Conservation (phyloP, 2,113 vertebrate species). For the Solea senegalensis region DNA sequence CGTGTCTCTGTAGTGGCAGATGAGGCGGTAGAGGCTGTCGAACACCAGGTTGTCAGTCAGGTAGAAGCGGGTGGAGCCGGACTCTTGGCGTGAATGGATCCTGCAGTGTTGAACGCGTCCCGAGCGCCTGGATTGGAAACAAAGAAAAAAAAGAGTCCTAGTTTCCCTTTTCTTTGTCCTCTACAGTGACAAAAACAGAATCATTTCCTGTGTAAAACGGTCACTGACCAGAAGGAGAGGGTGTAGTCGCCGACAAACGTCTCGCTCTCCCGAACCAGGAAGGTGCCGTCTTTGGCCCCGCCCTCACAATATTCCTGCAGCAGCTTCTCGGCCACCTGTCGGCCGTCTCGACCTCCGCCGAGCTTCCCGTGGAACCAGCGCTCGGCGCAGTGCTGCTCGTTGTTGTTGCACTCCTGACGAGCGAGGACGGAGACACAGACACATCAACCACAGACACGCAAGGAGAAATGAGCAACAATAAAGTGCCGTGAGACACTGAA, state of each 20-base stretch:
- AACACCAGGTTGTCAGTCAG: slow-evolving; percentile 91
- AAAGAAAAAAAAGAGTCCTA: no score
- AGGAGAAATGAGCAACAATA: no score
- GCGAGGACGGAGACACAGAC: not conserved
- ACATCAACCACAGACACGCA: no score
- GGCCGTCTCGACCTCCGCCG: slow-evolving; percentile 85
- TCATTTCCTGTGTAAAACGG: not conserved
- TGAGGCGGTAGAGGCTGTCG: slow-evolving; percentile 88
- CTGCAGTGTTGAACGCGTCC: slow-evolving; percentile 88
- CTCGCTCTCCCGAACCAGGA: slow-evolving; percentile 89
- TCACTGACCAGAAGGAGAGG: slow-evolving; percentile 87
- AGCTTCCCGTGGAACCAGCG: slow-evolving; percentile 91
- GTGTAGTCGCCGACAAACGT: slow-evolving; percentile 91
- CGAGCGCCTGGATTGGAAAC: slow-evolving; percentile 82
- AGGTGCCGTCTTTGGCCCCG: slow-evolving; percentile 87
- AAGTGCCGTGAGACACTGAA: no score
- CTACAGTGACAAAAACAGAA: not conserved
- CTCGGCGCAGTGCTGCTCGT: slow-evolving; percentile 87
- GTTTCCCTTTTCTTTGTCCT: no score
- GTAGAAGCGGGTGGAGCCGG: slow-evolving; percentile 86
- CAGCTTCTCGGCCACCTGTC: slow-evolving; percentile 89
- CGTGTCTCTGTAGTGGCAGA: slow-evolving; percentile 89
- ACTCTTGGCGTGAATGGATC: slow-evolving; percentile 88
- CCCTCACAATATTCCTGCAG: slow-evolving; percentile 89
- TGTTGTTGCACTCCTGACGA: slow-evolving; percentile 88